Evolutionary conservation across 2,888 invertebrate genomes (phyloP), one percentile per base, ranked within the genome.

Genomic region (Disparrhopalites patrizii): DNA sequence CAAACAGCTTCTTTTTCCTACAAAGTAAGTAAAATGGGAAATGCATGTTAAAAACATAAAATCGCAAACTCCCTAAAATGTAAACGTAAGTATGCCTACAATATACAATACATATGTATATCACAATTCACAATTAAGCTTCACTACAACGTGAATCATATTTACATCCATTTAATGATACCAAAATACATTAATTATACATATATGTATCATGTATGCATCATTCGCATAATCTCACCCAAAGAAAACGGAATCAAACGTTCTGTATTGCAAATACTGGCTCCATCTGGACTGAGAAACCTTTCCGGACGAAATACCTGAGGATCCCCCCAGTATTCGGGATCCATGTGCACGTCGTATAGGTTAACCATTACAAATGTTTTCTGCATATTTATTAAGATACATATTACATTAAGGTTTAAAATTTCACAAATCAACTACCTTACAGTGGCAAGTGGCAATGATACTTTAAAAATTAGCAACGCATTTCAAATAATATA

Each of bases 1-100:
- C 2, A 63, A 23, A 27, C 63, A 63, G 25, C 54, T 63, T 47
- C 56, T 20, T 63, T 55, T 55, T 1, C 63, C 63, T 63, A 13
- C 3, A 30, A 30, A 43, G 47, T 15, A 25, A 23, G 20, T 25
- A 27, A 43, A n/a, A n/a, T n/a, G n/a, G n/a, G n/a, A n/a, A n/a
- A 27, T 25, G 36, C 36, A 13, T 13, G n/a, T n/a, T n/a, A 36
- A 36, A 36, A 36, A 36, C 38, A 36, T 36, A 36, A 13, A 13
- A 36, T 10, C 38, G n/a, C 10, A 36, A n/a, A 36, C n/a, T 36
- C 10, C 10, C 10, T 10, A 10, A 36, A 13, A n/a, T 36, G n/a
- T 10, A 36, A 36, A n/a, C 38, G 10, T 36, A 36, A 13, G 38
- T 13, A 36, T 10, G 10, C n/a, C 10, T 36, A 36, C 38, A 13